Base-by-base conservation (phyloP, 1,140 invertebrate species). In the Cydia strobilella region DNA sequence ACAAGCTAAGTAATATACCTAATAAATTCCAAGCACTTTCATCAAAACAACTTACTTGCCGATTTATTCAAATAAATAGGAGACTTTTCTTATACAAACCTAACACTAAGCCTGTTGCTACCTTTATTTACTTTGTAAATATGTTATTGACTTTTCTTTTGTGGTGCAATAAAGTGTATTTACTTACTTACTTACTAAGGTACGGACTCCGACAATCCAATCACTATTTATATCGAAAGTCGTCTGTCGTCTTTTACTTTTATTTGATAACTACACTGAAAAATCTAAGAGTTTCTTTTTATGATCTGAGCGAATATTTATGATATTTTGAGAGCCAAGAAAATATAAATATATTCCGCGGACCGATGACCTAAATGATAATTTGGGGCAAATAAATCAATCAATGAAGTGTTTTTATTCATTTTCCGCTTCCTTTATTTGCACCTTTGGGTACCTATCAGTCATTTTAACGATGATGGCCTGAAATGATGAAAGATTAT, bases 251-350 rank as follows among this genome's bases (percentile, higher is more conserved):
- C 3, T 48, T 48, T 48, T 1, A 4, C 45, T 15, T 48, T 48
- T 48, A 48, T 48, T 48, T 15, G 4, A 48, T 48, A 48, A 45
- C 42, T 7, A 45, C 45, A 13, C 15, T 4, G 45, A 15, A 48
- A 15, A 48, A 0, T 15, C 42, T 13, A 7, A 13, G 12, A 12
- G 42, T 45, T 45, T 15, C 42, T 15, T 15, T 13, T 15, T 13
- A 15, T 15, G 45, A 48, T 15, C 15, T 48, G 10, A 45, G 23
- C 20, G 20, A 25, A 63, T 63, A 63, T 63, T 63, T 63, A 63
- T 63, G 62, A 63, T 63, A 63, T 63, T 63, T 63, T 63, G 20
- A 27, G 23, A 25, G 62, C 9, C 20, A 63, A 31, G 25, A 63
- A 63, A 1, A 39, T 39, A 39, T 39, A 10, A 39, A 39, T 9